Evolutionary conservation across 2,113 vertebrate species (phyloP).

Genomic region (Heptranchias perlo): DNA sequence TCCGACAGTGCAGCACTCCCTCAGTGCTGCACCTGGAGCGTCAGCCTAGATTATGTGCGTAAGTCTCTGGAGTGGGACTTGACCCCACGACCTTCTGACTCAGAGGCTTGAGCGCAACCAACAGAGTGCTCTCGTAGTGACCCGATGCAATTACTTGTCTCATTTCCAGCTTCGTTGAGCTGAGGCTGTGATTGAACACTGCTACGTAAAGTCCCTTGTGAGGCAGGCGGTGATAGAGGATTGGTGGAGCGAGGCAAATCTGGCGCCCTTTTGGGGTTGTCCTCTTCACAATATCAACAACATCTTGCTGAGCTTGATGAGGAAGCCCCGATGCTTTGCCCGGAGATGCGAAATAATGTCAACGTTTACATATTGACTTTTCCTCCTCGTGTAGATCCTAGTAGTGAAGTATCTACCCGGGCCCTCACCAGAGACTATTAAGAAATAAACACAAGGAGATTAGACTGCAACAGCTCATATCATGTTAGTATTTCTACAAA

Average conservation of each 20-base stretch:
- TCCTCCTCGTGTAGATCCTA: background rate
- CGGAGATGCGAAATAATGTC: background rate
- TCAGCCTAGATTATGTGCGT: background rate
- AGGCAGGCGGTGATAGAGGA: background rate
- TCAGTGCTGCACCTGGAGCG: background rate
- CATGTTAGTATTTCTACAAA: constrained; percentile 21
- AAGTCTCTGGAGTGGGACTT: background rate
- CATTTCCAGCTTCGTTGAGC: background rate
- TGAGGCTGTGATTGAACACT: background rate
- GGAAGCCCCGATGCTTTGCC: background rate
- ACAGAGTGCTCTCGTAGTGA: background rate
- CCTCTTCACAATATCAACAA: background rate
- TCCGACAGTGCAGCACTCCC: no score
- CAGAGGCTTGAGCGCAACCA: background rate
- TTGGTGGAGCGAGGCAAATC: background rate
- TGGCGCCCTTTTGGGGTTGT: background rate
- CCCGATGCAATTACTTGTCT: background rate
- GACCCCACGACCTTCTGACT: background rate
- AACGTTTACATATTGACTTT: background rate
- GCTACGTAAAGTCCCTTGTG: background rate
- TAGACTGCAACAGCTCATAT: constrained; percentile 12
- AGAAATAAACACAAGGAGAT: constrained; percentile 32
- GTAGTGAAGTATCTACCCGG: background rate
- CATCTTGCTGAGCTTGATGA: no score
- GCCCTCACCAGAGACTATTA: constrained; percentile 24